Evolutionary conservation across 64 coral and sea anemone genomes (phyloP).

Genomic region (Porites australiensis): DNA sequence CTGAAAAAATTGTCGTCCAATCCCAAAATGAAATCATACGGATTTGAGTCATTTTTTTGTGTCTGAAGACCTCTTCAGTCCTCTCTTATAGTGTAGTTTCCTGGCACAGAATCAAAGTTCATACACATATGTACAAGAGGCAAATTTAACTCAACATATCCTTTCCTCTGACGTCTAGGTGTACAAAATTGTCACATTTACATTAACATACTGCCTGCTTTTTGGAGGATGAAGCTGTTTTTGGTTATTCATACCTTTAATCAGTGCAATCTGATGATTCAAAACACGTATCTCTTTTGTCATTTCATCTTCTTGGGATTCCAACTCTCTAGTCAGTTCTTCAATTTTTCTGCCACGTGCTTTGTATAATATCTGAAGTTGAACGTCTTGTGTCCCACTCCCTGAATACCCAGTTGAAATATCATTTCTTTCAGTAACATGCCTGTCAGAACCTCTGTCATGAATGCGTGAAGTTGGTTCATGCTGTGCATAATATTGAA

Average conservation of each 20-base stretch:
- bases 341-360: slow-evolving; percentile 92
- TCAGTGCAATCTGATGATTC: slow-evolving; percentile 84
- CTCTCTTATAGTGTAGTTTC: no score
- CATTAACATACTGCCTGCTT: no score
- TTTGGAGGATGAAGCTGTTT: background rate
- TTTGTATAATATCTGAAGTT: slow-evolving; percentile 87
- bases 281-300: slow-evolving; percentile 88
- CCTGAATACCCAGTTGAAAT: background rate
- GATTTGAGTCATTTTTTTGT: no score
- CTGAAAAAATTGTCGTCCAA: no score
- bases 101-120: no score
- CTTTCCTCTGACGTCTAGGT: no score
- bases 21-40: no score
- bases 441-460: background rate
- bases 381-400: slow-evolving; percentile 19
- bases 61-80: no score
- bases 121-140: no score
- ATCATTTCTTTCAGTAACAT: background rate
- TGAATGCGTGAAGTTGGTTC: background rate
- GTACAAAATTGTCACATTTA: background rate
- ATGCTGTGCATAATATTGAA: slow-evolving; percentile 25
- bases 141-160: no score
- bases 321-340: slow-evolving; percentile 79
- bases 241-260: slow-evolving; percentile 66
- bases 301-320: slow-evolving; percentile 87